phyloP scores from a whole-genome alignment of 64 coral and sea anemone genomes.

The Montipora foliosa region DNA sequence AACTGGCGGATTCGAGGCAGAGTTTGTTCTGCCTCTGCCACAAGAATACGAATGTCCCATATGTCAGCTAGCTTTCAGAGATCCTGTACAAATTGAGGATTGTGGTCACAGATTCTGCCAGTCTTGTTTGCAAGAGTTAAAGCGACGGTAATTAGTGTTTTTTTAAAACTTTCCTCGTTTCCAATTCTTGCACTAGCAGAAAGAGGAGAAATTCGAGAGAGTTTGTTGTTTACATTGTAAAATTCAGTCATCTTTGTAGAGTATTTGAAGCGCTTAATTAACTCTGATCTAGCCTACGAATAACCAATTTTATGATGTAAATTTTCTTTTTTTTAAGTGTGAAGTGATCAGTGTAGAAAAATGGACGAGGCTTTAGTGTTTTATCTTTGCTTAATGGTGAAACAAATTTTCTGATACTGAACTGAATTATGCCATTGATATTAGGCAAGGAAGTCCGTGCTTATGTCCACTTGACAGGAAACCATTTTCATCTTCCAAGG shows the following conservation, averaged over 20 bases:
- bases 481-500: slow-evolving; percentile 68
- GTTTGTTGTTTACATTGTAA: neutral
- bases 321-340: no score
- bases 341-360: no score
- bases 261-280: neutral
- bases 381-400: no score
- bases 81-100: slow-evolving; percentile 97
- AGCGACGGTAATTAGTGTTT: slow-evolving; percentile 69
- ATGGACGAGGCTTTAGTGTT: no score
- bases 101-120: slow-evolving; percentile 98
- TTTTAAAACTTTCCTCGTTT: neutral
- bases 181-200: neutral
- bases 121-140: slow-evolving; percentile 94
- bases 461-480: slow-evolving; percentile 71
- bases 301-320: no score
- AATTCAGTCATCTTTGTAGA: no score
- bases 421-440: neutral
- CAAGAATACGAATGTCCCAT: slow-evolving; percentile 99
- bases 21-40: slow-evolving; percentile 84
- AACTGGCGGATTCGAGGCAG: slow-evolving; percentile 94
- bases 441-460: slow-evolving; percentile 69
- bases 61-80: slow-evolving; percentile 95
- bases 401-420: neutral
- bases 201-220: neutral
- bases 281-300: no score